These are phyloP conservation scores for Cabera pusaria DNA, from an alignment of 2,888 invertebrate genomes.

Conservation along the genomic window DNA sequence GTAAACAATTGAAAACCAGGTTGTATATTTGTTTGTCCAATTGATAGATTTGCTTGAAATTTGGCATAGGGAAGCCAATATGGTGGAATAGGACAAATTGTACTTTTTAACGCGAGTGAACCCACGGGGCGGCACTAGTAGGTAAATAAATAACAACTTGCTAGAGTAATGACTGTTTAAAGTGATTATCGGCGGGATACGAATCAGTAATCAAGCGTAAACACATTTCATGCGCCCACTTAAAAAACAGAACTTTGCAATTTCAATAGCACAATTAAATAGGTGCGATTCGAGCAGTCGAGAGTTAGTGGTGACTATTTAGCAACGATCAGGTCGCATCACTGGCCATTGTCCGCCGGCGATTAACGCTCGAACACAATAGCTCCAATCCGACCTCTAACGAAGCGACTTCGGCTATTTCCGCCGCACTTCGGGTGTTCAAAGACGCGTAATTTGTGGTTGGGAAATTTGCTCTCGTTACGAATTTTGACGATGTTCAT, in stretches of 20 bases:
- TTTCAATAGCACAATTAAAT: slow-evolving; percentile 52
- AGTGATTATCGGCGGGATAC: slow-evolving; percentile 62
- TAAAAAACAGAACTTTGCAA: slow-evolving; percentile 47
- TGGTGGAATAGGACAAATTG: no score
- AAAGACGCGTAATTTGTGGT: slow-evolving; percentile 80
- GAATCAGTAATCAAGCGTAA: slow-evolving; percentile 67
- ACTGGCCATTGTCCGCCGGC: slow-evolving; percentile 73
- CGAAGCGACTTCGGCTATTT: slow-evolving; percentile 77
- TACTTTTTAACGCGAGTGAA: slow-evolving; percentile 49
- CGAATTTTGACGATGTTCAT: slow-evolving; percentile 60
- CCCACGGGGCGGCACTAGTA: no score
- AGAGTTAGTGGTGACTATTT: slow-evolving; percentile 68
- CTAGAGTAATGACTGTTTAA: slow-evolving; percentile 64
- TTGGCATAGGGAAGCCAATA: no score
- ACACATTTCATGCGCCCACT: slow-evolving; percentile 58
- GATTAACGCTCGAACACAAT: slow-evolving; percentile 73
- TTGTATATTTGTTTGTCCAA: no score
- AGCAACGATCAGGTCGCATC: slow-evolving; percentile 74
- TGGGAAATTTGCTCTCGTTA: slow-evolving; percentile 64
- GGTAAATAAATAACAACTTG: slow-evolving; percentile 63
- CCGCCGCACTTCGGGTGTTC: slow-evolving; percentile 68
- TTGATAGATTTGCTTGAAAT: no score
- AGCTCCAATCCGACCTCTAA: slow-evolving; percentile 72
- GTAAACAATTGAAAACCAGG: no score
- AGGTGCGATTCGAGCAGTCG: slow-evolving; percentile 56